Percentiles rank a stretch among this genome's conserved stretches.
Conservation (phyloP, 53 echinoderm and acorn worm genomes). For the Temnopleurus reevesii region DNA sequence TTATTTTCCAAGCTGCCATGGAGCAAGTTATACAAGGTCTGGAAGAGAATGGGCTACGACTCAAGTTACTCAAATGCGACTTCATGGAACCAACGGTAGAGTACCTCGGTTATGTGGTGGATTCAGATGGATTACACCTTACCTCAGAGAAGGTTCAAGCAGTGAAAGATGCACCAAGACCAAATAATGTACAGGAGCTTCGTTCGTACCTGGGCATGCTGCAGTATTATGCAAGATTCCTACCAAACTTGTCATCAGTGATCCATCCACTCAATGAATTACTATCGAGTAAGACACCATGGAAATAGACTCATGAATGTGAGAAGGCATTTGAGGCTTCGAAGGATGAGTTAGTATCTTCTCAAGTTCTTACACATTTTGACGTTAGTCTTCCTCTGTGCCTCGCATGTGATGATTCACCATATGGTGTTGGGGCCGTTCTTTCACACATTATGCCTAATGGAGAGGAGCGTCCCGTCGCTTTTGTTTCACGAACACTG, state of each 20-base stretch:
- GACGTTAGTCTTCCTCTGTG: constrained; percentile 58
- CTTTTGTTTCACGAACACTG: constrained; percentile 64
- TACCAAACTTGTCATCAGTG: neutral
- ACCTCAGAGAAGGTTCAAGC: neutral
- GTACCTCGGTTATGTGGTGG: constrained; percentile 55
- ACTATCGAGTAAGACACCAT: constrained; percentile 22
- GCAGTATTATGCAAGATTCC: constrained; percentile 34
- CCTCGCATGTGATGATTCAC: constrained; percentile 62
- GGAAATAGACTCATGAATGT: constrained; percentile 53
- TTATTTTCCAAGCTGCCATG: constrained; percentile 55
- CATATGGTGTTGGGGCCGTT: constrained; percentile 61
- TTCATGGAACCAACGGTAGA: constrained; percentile 29
- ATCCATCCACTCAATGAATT: constrained; percentile 48
- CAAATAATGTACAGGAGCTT: neutral
- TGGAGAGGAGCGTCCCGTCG: constrained; percentile 62
- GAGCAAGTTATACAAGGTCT: constrained; percentile 60
- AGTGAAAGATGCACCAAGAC: constrained; percentile 8
- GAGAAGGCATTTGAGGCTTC: constrained; percentile 27
- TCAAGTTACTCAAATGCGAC: constrained; percentile 41
- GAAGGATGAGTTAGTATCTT: neutral
- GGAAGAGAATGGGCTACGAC: constrained; percentile 26
- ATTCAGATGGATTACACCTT: neutral
- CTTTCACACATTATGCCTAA: constrained; percentile 65
- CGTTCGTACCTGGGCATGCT: constrained; percentile 34
- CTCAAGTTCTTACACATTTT: constrained; percentile 67